These are phyloP conservation scores for Anableps anableps DNA, from an alignment of 2,797 vertebrate genomes.

Conservation along the genomic window DNA sequence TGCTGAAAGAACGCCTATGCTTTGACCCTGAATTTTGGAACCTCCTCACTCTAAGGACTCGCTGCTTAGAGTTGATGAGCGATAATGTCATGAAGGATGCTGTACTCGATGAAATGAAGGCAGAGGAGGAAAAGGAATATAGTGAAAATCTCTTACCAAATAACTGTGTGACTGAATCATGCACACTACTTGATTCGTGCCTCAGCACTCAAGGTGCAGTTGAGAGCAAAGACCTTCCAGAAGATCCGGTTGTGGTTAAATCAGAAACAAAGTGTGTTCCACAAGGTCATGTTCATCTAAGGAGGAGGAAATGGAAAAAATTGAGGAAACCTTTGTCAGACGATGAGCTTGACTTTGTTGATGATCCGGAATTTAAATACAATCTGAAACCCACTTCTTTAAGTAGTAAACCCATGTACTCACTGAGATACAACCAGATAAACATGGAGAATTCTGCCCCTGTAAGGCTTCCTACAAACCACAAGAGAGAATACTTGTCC, in stretches of 20 bases:
- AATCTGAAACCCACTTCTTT: constrained; percentile 50
- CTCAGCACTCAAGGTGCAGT: constrained; percentile 23
- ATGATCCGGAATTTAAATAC: constrained; percentile 75
- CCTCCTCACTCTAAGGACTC: constrained; percentile 92
- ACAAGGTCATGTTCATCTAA: constrained; percentile 40
- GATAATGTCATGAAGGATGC: constrained; percentile 85
- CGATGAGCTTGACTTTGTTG: constrained; percentile 65
- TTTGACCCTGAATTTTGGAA: constrained; percentile 99
- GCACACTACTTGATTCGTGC: constrained; percentile 25
- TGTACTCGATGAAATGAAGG: constrained; percentile 83
- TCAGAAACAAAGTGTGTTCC: constrained; percentile 13
- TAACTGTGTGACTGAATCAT: constrained; percentile 48
- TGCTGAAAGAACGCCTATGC: constrained; percentile 93
- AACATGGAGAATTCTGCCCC: constrained; percentile 53
- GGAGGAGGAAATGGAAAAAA: constrained; percentile 71
- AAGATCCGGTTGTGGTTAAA: constrained; percentile 4
- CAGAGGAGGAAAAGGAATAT: constrained; percentile 77
- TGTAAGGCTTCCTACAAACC: constrained; percentile 64
- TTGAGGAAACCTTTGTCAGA: constrained; percentile 52
- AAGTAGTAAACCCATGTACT: constrained; percentile 58
- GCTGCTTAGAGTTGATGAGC: constrained; percentile 89
- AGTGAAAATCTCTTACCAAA: constrained; percentile 59
- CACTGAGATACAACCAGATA: constrained; percentile 64
- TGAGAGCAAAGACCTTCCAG: constrained; percentile 14
- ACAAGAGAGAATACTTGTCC: constrained; percentile 78